These are phyloP conservation scores for Neoarius graeffei DNA, from an alignment of 2,113 vertebrate genomes.

Conservation along the genomic window DNA sequence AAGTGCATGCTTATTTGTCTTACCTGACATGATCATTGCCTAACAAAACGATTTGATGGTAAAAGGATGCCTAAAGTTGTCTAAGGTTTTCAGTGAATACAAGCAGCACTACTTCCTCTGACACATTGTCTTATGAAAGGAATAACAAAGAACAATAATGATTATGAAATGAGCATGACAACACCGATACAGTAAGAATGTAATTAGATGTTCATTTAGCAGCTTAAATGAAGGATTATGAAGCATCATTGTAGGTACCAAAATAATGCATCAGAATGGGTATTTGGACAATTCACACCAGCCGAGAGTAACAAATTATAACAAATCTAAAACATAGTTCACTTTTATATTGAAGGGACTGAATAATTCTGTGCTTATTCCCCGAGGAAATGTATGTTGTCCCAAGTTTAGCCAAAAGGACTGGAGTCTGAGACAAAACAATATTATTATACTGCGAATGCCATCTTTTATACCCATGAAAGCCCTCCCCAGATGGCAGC, in stretches of 20 bases:
- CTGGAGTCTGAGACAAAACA: constrained; percentile 60
- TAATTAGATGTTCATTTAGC: neutral
- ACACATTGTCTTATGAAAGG: neutral
- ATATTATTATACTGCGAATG: constrained; percentile 60
- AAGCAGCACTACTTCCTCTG: neutral
- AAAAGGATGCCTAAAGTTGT: neutral
- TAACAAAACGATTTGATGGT: neutral
- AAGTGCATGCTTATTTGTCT: neutral
- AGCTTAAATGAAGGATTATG: neutral
- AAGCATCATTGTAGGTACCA: neutral
- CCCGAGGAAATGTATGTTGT: neutral
- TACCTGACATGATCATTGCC: neutral
- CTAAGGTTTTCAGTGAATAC: neutral
- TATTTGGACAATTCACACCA: neutral
- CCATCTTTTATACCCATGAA: constrained; percentile 56
- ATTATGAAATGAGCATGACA: neutral
- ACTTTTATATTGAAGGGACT: neutral
- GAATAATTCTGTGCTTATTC: neutral
- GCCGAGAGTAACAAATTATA: neutral
- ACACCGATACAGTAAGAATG: neutral
- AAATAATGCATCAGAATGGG: neutral
- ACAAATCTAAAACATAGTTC: neutral
- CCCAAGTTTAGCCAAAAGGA: constrained; percentile 33
- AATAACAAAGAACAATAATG: neutral
- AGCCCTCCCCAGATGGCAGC: constrained; percentile 65